These are phyloP conservation scores for Neogobius melanostomus DNA, from an alignment of 2,113 vertebrate species.

Conservation along the genomic window DNA sequence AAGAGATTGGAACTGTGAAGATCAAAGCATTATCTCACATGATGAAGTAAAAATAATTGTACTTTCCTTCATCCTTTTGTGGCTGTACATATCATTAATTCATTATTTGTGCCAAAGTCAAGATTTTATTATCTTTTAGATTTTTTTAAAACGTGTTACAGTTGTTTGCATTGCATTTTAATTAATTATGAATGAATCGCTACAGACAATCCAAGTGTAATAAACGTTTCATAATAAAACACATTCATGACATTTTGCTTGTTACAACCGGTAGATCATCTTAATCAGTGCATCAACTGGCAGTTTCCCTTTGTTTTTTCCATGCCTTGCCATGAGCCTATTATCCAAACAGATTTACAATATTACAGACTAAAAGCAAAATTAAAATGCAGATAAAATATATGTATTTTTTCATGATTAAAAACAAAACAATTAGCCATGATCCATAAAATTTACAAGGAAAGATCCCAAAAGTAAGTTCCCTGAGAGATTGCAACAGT, in stretches of 20 bases:
- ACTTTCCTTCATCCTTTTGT: background rate
- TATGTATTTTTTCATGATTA: no score
- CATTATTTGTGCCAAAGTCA: background rate
- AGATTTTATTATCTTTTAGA: background rate
- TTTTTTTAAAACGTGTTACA: background rate
- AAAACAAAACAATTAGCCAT: no score
- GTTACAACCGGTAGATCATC: background rate
- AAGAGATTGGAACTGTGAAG: background rate
- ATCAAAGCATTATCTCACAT: background rate
- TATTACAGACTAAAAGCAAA: background rate
- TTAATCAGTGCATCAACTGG: background rate
- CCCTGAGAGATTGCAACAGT: constrained; percentile 49
- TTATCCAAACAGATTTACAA: background rate
- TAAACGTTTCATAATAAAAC: constrained; percentile 7
- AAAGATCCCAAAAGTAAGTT: background rate
- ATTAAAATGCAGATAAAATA: background rate
- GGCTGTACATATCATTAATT: background rate
- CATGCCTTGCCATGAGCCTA: no score
- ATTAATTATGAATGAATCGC: constrained; percentile 29
- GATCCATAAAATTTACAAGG: no score
- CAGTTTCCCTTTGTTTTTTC: background rate
- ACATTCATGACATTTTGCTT: background rate
- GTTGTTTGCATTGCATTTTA: constrained; percentile 1
- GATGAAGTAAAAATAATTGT: background rate
- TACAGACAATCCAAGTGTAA: constrained; percentile 1